These are phyloP conservation scores for Corythucha ciliata DNA, from an alignment of 2,888 invertebrate genomes.

Conservation along the genomic window DNA sequence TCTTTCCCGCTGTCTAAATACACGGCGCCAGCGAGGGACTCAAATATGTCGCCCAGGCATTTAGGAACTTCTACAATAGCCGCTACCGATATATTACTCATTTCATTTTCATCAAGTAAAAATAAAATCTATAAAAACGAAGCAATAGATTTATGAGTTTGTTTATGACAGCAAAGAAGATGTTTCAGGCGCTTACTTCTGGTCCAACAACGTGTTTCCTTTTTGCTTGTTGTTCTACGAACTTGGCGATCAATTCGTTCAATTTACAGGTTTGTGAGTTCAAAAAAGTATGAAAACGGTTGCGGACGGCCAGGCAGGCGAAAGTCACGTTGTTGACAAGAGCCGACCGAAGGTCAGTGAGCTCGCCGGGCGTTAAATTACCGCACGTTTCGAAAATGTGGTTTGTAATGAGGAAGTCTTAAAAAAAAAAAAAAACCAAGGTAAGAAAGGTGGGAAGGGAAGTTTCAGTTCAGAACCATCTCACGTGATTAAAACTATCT, in stretches of 20 bases:
- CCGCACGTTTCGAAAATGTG: conserved; percentile 72
- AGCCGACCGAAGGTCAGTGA: conserved; percentile 89
- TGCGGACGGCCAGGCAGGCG: conserved; percentile 76
- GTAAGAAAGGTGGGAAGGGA: background rate
- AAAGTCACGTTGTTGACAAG: conserved; percentile 95
- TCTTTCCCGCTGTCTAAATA: conserved; percentile 72
- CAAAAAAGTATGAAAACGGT: conserved; percentile 70
- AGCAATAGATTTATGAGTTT: conserved; percentile 1
- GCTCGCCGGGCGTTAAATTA: conserved; percentile 64
- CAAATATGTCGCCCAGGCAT: conserved; percentile 86
- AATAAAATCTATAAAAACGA: conserved; percentile 42
- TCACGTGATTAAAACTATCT: conserved; percentile 1
- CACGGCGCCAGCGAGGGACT: conserved; percentile 84
- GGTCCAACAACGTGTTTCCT: conserved; percentile 55
- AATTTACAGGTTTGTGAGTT: conserved; percentile 47
- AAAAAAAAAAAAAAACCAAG: conserved; percentile 17
- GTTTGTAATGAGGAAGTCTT: conserved; percentile 77
- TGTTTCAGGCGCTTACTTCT: conserved; percentile 44
- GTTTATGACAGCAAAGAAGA: background rate
- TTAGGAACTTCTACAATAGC: conserved; percentile 85
- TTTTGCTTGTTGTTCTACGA: conserved; percentile 54
- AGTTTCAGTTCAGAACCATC: background rate
- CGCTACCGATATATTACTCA: conserved; percentile 48
- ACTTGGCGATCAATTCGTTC: conserved; percentile 50
- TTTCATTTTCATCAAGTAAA: conserved; percentile 56